A percentile compares a stretch with the other conserved stretches of the same genome.
phyloP scores from a whole-genome alignment of 2,113 vertebrate genomes.

The Campylorhamphus procurvoides region DNA sequence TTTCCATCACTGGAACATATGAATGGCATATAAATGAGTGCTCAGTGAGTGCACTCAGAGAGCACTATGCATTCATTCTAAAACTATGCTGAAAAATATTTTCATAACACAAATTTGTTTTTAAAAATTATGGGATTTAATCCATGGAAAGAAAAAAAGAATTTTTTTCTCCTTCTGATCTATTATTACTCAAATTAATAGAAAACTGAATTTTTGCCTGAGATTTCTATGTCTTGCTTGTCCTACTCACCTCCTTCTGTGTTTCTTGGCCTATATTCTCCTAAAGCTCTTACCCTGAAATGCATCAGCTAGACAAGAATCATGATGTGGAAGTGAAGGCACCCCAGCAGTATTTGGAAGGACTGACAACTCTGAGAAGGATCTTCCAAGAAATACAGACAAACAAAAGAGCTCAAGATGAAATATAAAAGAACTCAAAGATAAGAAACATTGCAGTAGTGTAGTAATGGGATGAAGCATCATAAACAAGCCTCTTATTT shows the following conservation, averaged over 20 bases:
- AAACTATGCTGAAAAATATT: not conserved
- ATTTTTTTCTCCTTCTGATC: not conserved
- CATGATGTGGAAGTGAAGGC: not conserved
- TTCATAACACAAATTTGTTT: not conserved
- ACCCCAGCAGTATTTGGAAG: not conserved
- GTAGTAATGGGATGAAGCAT: not conserved
- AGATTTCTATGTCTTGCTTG: not conserved
- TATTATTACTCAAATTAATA: not conserved
- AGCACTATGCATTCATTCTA: not conserved
- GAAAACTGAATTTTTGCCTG: not conserved
- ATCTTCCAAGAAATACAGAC: not conserved
- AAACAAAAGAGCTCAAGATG: not conserved
- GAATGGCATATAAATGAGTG: slow-evolving; percentile 41
- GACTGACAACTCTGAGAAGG: not conserved
- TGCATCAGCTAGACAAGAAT: not conserved
- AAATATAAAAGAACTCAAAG: not conserved
- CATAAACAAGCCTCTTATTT: not conserved
- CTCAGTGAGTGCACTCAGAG: not conserved
- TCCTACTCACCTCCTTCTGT: not conserved
- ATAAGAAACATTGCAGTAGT: not conserved
- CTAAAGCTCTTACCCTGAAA: not conserved
- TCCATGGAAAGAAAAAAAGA: not conserved
- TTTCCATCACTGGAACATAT: not conserved
- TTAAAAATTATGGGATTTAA: fast-evolving
- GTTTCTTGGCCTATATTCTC: not conserved